A percentile compares a stretch with the other conserved stretches of the same genome.
Conservation (phyloP, 2,797 vertebrate species). For the Australoheros facetus region DNA sequence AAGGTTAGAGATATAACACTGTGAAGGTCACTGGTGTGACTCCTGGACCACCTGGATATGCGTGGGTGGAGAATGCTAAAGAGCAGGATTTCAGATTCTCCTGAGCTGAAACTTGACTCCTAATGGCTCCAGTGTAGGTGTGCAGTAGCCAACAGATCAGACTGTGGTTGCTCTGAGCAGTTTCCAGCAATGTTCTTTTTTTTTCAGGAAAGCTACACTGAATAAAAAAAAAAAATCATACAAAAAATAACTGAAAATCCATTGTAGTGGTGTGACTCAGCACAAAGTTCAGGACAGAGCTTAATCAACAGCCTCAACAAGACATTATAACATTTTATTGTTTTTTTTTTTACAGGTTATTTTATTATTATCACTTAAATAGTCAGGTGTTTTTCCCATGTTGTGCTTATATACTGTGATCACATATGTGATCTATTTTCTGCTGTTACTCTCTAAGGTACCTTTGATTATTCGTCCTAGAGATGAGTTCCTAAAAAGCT, state of each 20-base stretch:
- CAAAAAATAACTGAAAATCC: neutral
- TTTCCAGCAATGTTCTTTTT: neutral
- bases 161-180: neutral
- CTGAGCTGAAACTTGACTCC: neutral
- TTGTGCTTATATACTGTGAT: neutral
- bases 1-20: neutral
- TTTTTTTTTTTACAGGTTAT: neutral
- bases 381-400: neutral
- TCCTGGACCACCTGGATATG: neutral
- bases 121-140: neutral
- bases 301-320: neutral
- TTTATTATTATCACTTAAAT: neutral
- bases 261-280: neutral
- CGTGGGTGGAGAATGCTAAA: neutral
- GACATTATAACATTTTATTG: neutral
- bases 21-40: neutral
- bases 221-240: neutral
- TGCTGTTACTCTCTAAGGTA: too few species aligned
- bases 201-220: neutral
- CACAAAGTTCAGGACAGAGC: neutral
- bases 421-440: neutral
- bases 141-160: neutral
- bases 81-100: neutral
- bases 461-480: too few species aligned
- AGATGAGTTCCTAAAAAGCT: too few species aligned